Conservation (phyloP, 2,888 invertebrate genomes). For the Formica aserva region DNA sequence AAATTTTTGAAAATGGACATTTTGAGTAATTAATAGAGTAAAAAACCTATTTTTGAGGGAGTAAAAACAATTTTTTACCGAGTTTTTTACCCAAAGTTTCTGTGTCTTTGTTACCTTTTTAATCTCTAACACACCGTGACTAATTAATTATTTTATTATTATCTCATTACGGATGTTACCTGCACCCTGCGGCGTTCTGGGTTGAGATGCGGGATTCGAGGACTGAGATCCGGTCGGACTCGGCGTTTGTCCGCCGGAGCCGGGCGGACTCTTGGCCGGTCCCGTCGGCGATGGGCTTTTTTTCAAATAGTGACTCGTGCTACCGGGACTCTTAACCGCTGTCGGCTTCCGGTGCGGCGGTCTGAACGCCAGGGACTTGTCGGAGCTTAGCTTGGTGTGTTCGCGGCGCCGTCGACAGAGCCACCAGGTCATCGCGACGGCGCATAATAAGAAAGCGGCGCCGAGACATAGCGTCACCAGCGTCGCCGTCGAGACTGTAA, state of each 20-base stretch:
- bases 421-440: slow-evolving; percentile 89
- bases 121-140: background rate
- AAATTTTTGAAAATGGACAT: too few relatives aligned
- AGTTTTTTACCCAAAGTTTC: too few relatives aligned
- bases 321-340: slow-evolving; percentile 95
- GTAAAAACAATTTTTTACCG: too few relatives aligned
- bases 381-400: slow-evolving; percentile 87
- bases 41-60: too few relatives aligned
- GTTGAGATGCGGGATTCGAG: slow-evolving; percentile 74
- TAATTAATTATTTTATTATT: background rate
- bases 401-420: slow-evolving; percentile 88
- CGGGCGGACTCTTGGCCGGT: slow-evolving; percentile 88
- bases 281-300: slow-evolving; percentile 96
- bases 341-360: slow-evolving; percentile 91
- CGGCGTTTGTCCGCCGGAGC: slow-evolving; percentile 85
- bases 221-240: slow-evolving; percentile 82
- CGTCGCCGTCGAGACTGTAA: slow-evolving; percentile 87
- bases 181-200: slow-evolving; percentile 78
- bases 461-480: slow-evolving; percentile 89
- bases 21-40: too few relatives aligned
- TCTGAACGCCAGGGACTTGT: slow-evolving; percentile 89
- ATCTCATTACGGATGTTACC: slow-evolving; percentile 47
- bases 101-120: too few relatives aligned
- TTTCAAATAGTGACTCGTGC: slow-evolving; percentile 94
- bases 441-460: slow-evolving; percentile 88